Percentiles rank a stretch among this genome's conserved stretches.
These are phyloP conservation scores for Oscheius onirici DNA, from an alignment of 2,888 invertebrate genomes.

Conservation along the genomic window DNA sequence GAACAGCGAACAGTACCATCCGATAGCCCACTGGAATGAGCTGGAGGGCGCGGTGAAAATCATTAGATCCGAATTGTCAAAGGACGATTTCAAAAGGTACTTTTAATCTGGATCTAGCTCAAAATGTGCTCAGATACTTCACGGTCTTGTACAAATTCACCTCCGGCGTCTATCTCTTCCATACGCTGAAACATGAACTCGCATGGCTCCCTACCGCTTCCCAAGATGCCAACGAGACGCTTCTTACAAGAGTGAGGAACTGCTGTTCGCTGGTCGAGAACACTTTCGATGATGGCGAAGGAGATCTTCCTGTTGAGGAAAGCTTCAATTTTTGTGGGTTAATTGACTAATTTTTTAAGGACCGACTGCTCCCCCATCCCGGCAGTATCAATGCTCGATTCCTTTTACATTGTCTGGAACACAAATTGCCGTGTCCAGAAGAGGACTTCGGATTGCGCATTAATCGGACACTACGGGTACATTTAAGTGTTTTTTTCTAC, in stretches of 20 bases:
- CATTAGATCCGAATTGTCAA: background rate
- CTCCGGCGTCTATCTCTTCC: background rate
- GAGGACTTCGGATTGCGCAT: background rate
- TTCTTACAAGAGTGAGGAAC: background rate
- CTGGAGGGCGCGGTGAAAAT: background rate
- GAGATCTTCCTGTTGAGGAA: background rate
- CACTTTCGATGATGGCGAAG: background rate
- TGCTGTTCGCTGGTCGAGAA: background rate
- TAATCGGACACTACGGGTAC: slow-evolving; percentile 18
- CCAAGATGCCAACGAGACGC: background rate
- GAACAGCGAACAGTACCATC: slow-evolving; percentile 5
- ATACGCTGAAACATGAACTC: background rate
- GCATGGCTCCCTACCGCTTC: background rate
- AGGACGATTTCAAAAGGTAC: slow-evolving; percentile 4
- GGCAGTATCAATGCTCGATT: slow-evolving; percentile 16
- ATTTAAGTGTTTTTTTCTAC: background rate
- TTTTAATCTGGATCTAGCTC: background rate
- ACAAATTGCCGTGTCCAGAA: slow-evolving; percentile 15
- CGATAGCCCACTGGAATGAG: slow-evolving; percentile 5
- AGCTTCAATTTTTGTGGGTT: background rate
- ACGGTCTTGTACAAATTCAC: background rate
- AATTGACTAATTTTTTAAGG: slow-evolving; percentile 8
- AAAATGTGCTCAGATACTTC: background rate
- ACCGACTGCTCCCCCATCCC: slow-evolving; percentile 5
- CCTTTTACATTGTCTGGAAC: slow-evolving; percentile 10